phyloP scores from a whole-genome alignment of 1,140 invertebrate species.

The Drosophila yakuba region DNA sequence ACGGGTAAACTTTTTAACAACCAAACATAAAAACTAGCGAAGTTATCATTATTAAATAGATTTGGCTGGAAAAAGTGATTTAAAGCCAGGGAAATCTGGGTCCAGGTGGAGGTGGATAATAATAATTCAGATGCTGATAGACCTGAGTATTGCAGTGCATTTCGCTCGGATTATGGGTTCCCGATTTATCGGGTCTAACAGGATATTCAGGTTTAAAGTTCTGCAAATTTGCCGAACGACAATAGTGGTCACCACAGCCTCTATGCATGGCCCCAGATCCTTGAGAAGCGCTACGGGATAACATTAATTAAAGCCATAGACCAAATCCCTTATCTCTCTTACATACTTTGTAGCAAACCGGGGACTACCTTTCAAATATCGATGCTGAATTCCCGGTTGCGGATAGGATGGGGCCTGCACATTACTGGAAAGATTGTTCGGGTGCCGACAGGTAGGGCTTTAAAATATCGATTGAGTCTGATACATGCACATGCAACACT shows the following conservation, averaged over 20 bases:
- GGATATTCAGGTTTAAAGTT: background rate
- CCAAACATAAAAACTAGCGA: background rate
- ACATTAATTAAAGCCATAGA: too few species aligned
- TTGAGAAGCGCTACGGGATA: background rate
- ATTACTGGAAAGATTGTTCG: too few species aligned
- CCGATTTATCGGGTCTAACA: background rate
- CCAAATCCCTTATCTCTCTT: too few species aligned
- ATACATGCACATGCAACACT: background rate
- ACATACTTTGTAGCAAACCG: too few species aligned
- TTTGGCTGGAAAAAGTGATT: background rate
- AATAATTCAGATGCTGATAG: background rate
- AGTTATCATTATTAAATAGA: too few species aligned
- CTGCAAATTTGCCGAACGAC: background rate
- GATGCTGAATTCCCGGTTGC: too few species aligned
- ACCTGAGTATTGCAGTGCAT: too few species aligned
- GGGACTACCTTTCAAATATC: too few species aligned
- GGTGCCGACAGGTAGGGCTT: too few species aligned
- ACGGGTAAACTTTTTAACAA: background rate
- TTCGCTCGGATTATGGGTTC: background rate
- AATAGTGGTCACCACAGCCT: constrained; percentile 9
- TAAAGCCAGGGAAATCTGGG: constrained; percentile 25
- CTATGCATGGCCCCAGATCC: background rate
- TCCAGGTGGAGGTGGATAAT: background rate
- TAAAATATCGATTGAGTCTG: too few species aligned
- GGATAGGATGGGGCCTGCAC: too few species aligned